Percentiles rank a stretch among this genome's conserved stretches.
Evolutionary conservation across 2,888 invertebrate genomes (phyloP).

Genomic region (Cantharis flavilabris): DNA sequence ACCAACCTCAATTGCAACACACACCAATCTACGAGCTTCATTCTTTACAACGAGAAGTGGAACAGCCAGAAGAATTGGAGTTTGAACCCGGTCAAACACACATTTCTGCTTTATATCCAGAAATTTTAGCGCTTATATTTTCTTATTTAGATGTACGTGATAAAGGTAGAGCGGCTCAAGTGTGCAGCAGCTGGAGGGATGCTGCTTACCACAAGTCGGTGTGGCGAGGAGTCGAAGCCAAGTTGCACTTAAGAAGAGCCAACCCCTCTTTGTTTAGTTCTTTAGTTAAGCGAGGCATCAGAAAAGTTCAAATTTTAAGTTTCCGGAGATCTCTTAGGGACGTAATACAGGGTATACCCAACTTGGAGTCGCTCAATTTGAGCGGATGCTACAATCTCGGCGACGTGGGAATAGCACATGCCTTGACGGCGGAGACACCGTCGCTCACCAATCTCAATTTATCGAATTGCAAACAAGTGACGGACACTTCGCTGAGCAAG

Average conservation of each 20-base stretch:
- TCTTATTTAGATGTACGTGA: constrained; percentile 86
- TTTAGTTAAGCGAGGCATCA: constrained; percentile 84
- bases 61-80: constrained; percentile 37
- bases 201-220: constrained; percentile 91
- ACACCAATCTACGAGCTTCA: constrained; percentile 53
- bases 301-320: constrained; percentile 86
- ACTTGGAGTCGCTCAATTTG: constrained; percentile 84
- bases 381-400: constrained; percentile 94
- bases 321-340: constrained; percentile 81
- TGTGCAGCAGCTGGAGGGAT: constrained; percentile 87
- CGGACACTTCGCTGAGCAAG: constrained; percentile 84
- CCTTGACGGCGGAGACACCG: constrained; percentile 77
- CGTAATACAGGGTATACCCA: constrained; percentile 83
- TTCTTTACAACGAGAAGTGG: constrained; percentile 32
- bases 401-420: constrained; percentile 81
- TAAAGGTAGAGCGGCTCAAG: constrained; percentile 88
- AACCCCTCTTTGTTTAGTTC: constrained; percentile 85
- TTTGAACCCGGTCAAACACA: constrained; percentile 64
- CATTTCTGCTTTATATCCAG: constrained; percentile 88
- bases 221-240: constrained; percentile 93
- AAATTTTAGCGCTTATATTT: constrained; percentile 90
- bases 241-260: constrained; percentile 82
- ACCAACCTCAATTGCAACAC: constrained; percentile 64
- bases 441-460: constrained; percentile 82
- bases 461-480: constrained; percentile 92